These are phyloP conservation scores for Ceratotherium simum DNA, from an alignment of 2,113 vertebrate species.

Conservation along the genomic window DNA sequence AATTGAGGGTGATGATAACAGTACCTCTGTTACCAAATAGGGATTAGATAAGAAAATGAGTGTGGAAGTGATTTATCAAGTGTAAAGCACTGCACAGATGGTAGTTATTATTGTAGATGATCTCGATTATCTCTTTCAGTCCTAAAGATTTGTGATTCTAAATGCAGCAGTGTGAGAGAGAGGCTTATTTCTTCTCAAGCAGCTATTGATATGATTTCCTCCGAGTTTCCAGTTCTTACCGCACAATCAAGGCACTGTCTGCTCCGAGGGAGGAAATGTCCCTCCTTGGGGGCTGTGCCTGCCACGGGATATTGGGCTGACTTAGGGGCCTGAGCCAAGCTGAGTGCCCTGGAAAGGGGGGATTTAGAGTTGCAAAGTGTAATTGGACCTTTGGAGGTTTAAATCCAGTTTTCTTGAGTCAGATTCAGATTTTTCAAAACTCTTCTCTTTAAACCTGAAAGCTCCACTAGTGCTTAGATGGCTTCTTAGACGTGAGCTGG, in stretches of 20 bases:
- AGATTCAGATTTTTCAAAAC: not conserved
- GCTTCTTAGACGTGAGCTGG: not conserved
- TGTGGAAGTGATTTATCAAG: constrained; percentile 25
- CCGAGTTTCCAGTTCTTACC: not conserved
- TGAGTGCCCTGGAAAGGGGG: not conserved
- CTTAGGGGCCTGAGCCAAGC: not conserved
- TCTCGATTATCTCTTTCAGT: constrained; percentile 1
- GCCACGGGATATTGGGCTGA: not conserved
- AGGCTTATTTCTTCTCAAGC: not conserved
- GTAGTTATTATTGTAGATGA: constrained; percentile 31
- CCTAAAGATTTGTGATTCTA: constrained; percentile 42
- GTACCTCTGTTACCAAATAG: not conserved
- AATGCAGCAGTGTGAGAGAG: not conserved
- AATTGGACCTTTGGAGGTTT: not conserved
- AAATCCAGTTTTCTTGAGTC: constrained; percentile 18
- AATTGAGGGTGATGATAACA: not conserved
- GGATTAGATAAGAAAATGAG: constrained; percentile 11
- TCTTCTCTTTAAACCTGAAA: not conserved
- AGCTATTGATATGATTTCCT: not conserved
- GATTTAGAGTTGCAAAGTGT: not conserved
- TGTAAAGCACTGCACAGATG: constrained; percentile 9
- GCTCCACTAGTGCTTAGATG: not conserved
- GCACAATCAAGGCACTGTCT: not conserved
- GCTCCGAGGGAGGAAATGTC: not conserved
- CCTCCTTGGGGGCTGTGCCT: not conserved